phyloP scores from a whole-genome alignment of 2,797 vertebrate species.

The Heliangelus exortis region DNA sequence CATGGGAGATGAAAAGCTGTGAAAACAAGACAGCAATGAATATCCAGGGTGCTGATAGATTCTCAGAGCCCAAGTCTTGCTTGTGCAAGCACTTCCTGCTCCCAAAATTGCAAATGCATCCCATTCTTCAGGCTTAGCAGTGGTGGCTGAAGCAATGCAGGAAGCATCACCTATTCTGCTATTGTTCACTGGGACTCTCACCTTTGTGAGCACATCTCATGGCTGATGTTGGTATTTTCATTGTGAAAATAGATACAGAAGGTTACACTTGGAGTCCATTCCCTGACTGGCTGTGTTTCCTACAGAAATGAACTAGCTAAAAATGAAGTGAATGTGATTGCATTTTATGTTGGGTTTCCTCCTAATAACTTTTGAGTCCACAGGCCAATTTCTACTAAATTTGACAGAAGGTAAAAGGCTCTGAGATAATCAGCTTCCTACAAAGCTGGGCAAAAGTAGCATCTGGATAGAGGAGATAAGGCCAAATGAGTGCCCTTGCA shows the following conservation, averaged over 20 bases:
- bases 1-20: neutral
- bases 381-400: constrained; percentile 42
- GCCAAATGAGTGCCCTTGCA: constrained; percentile 19
- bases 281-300: neutral
- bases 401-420: constrained; percentile 57
- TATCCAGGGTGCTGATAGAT: neutral
- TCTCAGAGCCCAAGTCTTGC: neutral
- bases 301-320: neutral
- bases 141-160: neutral
- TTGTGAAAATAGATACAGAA: constrained; percentile 7
- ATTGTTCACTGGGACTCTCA: neutral
- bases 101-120: neutral
- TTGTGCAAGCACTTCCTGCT: neutral
- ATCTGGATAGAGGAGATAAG: constrained; percentile 50
- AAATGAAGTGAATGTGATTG: neutral
- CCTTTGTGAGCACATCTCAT: accelerated
- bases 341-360: constrained; percentile 22
- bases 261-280: neutral
- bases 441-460: constrained; percentile 29
- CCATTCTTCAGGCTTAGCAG: neutral
- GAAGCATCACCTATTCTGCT: neutral
- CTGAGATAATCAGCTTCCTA: constrained; percentile 48
- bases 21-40: neutral
- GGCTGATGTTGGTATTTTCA: neutral
- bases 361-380: constrained; percentile 38